Conservation (phyloP, 1,140 invertebrate species). For the Hirudo medicinalis region DNA sequence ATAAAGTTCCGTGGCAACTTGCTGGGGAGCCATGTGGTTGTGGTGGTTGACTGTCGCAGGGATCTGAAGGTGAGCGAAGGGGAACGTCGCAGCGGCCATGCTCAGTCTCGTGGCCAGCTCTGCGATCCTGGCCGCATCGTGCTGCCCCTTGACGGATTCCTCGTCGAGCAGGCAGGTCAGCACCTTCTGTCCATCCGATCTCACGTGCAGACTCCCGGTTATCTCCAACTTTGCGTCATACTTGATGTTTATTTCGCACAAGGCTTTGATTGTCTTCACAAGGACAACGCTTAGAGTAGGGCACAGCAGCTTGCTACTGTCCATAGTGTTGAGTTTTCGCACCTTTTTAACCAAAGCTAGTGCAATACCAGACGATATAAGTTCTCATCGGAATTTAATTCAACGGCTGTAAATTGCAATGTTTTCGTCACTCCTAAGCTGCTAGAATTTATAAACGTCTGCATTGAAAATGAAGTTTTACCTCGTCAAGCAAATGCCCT, state of each 20-base stretch:
- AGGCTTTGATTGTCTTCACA: constrained; percentile 22
- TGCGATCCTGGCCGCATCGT: constrained; percentile 16
- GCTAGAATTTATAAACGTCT: too few species aligned
- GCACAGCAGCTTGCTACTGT: constrained; percentile 19
- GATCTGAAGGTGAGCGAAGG: constrained; percentile 16
- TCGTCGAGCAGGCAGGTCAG: constrained; percentile 24
- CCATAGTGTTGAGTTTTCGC: background rate
- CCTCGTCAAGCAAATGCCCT: too few species aligned
- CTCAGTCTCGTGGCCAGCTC: constrained; percentile 15
- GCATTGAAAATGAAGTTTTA: too few species aligned
- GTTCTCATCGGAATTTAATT: too few species aligned
- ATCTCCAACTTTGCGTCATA: constrained; percentile 23
- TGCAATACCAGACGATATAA: too few species aligned
- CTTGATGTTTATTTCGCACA: constrained; percentile 24
- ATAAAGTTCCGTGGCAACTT: constrained; percentile 1
- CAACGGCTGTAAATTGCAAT: too few species aligned
- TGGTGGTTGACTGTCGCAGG: constrained; percentile 12
- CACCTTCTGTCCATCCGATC: constrained; percentile 23
- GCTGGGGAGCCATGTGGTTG: constrained; percentile 8
- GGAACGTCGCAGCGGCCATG: constrained; percentile 16
- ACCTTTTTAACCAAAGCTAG: too few species aligned
- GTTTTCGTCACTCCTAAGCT: too few species aligned
- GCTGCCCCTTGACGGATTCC: constrained; percentile 17
- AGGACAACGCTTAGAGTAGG: constrained; percentile 21
- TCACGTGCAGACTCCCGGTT: constrained; percentile 21